Evolutionary conservation across 2,113 vertebrate species (phyloP).

Genomic region (Proteles cristata): DNA sequence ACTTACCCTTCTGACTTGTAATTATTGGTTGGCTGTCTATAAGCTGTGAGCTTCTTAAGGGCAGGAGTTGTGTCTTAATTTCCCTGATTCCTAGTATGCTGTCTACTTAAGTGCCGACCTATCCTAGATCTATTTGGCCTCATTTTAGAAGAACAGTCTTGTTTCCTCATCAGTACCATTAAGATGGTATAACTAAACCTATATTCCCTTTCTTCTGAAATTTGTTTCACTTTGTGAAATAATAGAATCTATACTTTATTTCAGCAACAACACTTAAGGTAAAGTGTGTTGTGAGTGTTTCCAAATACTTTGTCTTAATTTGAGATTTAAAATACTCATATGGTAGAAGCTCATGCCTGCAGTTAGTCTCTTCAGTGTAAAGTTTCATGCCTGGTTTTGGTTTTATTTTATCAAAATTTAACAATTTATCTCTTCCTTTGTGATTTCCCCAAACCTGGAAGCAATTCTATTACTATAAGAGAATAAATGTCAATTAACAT

Average conservation of each 20-base stretch:
- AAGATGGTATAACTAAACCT: background rate
- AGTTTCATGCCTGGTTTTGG: background rate
- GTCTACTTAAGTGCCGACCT: background rate
- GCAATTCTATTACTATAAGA: background rate
- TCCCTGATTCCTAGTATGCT: background rate
- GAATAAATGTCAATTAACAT: background rate
- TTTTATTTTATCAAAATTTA: slow-evolving; percentile 46
- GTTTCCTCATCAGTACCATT: background rate
- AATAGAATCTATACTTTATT: background rate
- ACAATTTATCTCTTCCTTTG: background rate
- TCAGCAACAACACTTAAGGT: background rate
- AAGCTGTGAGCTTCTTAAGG: background rate
- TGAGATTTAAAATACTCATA: slow-evolving; percentile 30
- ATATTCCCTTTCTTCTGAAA: slow-evolving; percentile 32
- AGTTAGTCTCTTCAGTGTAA: background rate
- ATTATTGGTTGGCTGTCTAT: background rate
- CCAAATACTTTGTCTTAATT: background rate
- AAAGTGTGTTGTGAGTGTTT: slow-evolving; percentile 6
- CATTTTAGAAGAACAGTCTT: background rate
- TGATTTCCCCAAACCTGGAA: slow-evolving; percentile 1
- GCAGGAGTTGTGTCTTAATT: background rate
- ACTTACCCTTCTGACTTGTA: background rate
- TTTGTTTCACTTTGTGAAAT: background rate
- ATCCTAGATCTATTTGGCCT: background rate
- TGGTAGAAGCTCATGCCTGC: background rate